Percentiles rank a stretch among this genome's conserved stretches.
Evolutionary conservation across 2,888 invertebrate genomes (phyloP).

Genomic region (Drosophila bunnanda): DNA sequence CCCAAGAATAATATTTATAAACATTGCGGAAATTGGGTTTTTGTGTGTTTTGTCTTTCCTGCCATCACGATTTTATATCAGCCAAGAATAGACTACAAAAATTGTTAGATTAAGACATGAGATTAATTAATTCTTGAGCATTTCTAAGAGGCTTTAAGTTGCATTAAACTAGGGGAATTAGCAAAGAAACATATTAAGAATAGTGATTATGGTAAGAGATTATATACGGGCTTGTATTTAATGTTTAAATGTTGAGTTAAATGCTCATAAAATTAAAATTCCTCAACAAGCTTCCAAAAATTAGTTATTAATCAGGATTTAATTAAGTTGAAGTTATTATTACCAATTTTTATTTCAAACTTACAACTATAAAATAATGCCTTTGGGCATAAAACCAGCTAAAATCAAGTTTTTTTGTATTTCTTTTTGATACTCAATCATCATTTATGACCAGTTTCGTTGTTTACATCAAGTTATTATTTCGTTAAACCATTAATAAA

Average conservation of each 20-base stretch:
- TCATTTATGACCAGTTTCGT: background rate
- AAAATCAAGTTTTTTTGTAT: background rate
- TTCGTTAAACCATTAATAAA: background rate
- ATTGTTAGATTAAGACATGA: background rate
- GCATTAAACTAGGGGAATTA: background rate
- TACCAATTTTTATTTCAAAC: background rate
- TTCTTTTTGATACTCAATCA: background rate
- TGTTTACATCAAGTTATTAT: background rate
- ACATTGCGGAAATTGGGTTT: conserved; percentile 27
- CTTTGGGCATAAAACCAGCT: background rate
- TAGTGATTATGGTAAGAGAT: background rate
- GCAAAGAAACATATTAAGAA: background rate
- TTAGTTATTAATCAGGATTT: background rate
- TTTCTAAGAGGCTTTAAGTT: background rate
- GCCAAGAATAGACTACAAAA: background rate
- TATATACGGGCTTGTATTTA: background rate
- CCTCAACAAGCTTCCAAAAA: background rate
- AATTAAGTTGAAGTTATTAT: background rate
- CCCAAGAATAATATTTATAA: conserved; percentile 37
- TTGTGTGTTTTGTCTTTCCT: conserved; percentile 12
- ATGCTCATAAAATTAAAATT: background rate
- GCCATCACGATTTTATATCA: conserved; percentile 4
- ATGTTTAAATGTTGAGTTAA: background rate
- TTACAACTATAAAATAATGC: too few relatives aligned
- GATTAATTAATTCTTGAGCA: background rate